These are phyloP conservation scores for Rhyacophila evoluta DNA, from an alignment of 2,888 invertebrate genomes.

Conservation along the genomic window DNA sequence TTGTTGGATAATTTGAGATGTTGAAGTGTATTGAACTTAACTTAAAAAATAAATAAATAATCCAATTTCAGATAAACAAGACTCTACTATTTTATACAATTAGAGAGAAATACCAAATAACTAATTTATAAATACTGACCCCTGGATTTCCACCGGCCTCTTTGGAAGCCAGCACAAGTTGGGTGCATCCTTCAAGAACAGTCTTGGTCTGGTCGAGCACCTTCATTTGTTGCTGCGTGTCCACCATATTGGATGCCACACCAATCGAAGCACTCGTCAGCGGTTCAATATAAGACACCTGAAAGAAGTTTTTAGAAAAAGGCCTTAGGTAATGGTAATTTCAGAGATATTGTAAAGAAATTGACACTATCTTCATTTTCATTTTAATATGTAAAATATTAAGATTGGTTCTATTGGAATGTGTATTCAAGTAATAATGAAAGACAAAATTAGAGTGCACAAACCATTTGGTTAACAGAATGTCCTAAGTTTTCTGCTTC, in stretches of 20 bases:
- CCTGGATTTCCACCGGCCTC: constrained; percentile 95
- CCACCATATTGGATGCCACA: constrained; percentile 89
- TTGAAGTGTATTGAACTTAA: no score
- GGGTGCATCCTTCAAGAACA: constrained; percentile 92
- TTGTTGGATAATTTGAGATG: no score
- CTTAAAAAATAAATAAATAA: neutral
- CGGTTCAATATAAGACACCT: constrained; percentile 85
- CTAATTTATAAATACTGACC: no score
- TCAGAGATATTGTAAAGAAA: no score
- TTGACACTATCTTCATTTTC: no score
- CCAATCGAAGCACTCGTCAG: constrained; percentile 87
- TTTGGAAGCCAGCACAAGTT: constrained; percentile 86
- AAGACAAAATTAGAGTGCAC: no score
- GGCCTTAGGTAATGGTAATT: no score
- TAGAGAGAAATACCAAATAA: no score
- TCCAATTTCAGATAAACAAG: neutral
- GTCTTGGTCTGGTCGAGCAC: constrained; percentile 94
- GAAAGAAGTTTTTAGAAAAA: no score
- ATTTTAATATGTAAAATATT: no score
- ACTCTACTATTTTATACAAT: neutral
- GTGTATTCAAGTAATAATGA: no score
- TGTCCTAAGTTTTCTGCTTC: constrained; percentile 96
- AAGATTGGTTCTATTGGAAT: no score
- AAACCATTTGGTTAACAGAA: constrained; percentile 79
- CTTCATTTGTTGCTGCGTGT: constrained; percentile 87